These are phyloP conservation scores for Globodera rostochiensis DNA, from an alignment of 1,140 invertebrate species.

Conservation along the genomic window DNA sequence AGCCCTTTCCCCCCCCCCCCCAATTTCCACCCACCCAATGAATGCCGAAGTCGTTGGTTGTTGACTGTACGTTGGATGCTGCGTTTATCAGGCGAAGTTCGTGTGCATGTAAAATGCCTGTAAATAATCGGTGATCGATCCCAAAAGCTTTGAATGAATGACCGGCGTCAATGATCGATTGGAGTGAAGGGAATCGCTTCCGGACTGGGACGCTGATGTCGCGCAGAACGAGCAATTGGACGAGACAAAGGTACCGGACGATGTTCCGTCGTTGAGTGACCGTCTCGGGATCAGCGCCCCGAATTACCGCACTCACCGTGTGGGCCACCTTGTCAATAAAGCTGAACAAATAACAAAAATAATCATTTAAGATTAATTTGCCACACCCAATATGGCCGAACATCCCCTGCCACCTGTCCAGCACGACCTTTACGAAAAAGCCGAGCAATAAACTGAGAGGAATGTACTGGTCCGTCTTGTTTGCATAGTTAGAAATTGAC, in stretches of 20 bases:
- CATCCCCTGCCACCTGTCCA: slow-evolving; percentile 53
- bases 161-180: background rate
- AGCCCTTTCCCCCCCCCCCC: too few relatives aligned
- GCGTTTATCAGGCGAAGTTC: too few relatives aligned
- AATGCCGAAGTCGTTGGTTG: too few relatives aligned
- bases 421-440: slow-evolving; percentile 43
- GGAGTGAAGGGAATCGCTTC: slow-evolving; percentile 3
- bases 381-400: slow-evolving; percentile 13
- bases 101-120: slow-evolving; percentile 2
- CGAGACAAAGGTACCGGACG: slow-evolving; percentile 75
- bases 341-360: slow-evolving; percentile 39
- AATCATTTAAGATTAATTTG: too few relatives aligned
- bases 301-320: slow-evolving; percentile 14
- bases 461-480: slow-evolving; percentile 44
- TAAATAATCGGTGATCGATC: too few relatives aligned
- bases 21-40: too few relatives aligned
- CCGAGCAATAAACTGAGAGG: slow-evolving; percentile 57
- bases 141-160: too few relatives aligned
- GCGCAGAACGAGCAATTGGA: slow-evolving; percentile 74
- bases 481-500: slow-evolving; percentile 9
- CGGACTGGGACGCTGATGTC: slow-evolving; percentile 68
- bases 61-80: too few relatives aligned
- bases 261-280: slow-evolving; percentile 78
- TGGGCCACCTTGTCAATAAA: slow-evolving; percentile 25
- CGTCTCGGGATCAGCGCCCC: slow-evolving; percentile 75